Evolutionary conservation across 2,113 vertebrate species (phyloP).

Genomic region (Colius striatus): DNA sequence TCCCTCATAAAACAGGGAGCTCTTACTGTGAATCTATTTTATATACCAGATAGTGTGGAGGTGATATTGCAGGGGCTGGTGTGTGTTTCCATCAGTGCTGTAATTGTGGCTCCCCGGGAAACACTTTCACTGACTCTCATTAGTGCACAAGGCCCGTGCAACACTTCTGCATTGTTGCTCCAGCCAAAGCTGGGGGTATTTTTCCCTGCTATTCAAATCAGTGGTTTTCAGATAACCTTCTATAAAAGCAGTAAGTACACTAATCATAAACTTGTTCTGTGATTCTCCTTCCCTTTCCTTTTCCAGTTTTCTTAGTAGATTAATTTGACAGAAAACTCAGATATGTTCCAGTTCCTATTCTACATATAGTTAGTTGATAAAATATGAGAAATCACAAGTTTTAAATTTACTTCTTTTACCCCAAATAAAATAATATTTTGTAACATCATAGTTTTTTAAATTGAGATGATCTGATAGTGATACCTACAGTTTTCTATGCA

Average conservation of each 20-base stretch:
- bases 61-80: neutral
- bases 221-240: neutral
- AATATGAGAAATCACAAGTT: neutral
- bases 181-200: neutral
- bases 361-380: fast-evolving
- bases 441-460: no score
- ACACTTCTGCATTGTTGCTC: fast-evolving
- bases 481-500: neutral
- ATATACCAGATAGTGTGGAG: neutral
- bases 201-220: neutral
- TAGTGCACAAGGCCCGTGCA: fast-evolving
- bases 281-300: neutral
- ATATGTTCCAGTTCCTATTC: neutral
- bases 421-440: neutral
- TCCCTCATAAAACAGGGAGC: neutral
- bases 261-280: neutral
- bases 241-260: neutral
- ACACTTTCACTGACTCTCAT: fast-evolving
- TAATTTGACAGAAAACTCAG: neutral
- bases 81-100: neutral
- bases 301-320: neutral
- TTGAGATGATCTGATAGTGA: neutral
- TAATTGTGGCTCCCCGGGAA: neutral
- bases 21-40: neutral
- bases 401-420: neutral